Evolutionary conservation across 2,797 vertebrate genomes (phyloP), one percentile per base, ranked within the genome.

Genomic region (Gymnothorax reevesii): DNA sequence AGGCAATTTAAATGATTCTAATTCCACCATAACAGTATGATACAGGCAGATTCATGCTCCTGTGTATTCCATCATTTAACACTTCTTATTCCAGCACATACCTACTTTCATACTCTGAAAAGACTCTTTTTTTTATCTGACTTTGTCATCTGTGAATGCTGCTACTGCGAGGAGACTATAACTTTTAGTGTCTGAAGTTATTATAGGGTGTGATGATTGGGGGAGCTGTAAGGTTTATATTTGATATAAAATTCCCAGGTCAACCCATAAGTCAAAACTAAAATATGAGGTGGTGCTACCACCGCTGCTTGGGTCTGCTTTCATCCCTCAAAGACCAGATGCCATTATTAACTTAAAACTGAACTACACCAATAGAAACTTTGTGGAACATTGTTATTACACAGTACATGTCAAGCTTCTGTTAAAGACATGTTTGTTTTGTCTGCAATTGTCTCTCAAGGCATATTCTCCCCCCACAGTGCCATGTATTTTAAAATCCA

Each of bases 101-200:
- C 5, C 25, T n/a, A 7, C n/a, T 69, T 22, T 69, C 22, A 64
- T 20, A 20, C 15, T 64, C 15, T 64, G 6, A 15, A n/a, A 22
- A 66, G n/a, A 62, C 20, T 12, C 15, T 69, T 69, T 69, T 62
- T 79, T 82, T 33, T 27, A 42, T 80, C 83, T 85, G 86, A 87
- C 83, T 86, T 54, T 62, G 62, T 83, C 89, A 75, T 87, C 89
- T 91, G 83, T 89, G 84, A 88, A 90, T 88, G 89, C 88, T 93
- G 92, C 88, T 89, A 93, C 94, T 94, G 86, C 93, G 92, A 93
- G 90, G 94, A 92, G 92, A 95, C 93, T 87, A 88, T 89, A 88
- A 90, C 86, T 86, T 88, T 84, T 89, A 87, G 90, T 84, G 75
- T 87, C 77, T 84, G 15, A 73, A 64, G 86, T 85, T 87, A 84